Evolutionary conservation across 2,113 vertebrate species (phyloP).

Genomic region (Gambusia affinis): DNA sequence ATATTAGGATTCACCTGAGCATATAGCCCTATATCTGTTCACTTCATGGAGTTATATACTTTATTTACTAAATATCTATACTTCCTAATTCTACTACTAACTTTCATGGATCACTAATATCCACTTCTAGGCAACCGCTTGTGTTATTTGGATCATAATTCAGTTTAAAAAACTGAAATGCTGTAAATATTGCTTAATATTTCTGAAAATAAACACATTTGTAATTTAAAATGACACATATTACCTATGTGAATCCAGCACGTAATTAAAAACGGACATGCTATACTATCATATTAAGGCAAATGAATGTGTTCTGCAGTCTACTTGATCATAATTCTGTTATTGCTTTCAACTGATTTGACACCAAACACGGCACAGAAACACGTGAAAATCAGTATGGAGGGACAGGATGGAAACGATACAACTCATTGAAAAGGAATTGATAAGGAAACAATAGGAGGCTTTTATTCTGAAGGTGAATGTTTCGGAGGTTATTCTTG

Average conservation of each 20-base stretch:
- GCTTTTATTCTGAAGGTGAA: constrained; percentile 13
- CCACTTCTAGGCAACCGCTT: background rate
- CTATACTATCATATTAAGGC: background rate
- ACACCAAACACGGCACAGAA: constrained; percentile 59
- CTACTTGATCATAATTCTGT: constrained; percentile 11
- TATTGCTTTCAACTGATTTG: constrained; percentile 1
- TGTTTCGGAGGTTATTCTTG: constrained; percentile 25
- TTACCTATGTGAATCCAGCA: background rate
- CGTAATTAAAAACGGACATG: background rate
- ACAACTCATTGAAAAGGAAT: background rate
- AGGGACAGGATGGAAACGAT: constrained; percentile 6
- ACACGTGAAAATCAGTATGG: constrained; percentile 49
- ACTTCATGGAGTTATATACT: no score
- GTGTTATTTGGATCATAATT: background rate
- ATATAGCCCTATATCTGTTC: no score
- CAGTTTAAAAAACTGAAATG: background rate
- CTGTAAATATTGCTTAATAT: background rate
- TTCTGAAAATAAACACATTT: background rate
- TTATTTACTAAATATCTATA: no score
- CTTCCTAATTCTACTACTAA: no score
- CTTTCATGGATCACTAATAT: no score
- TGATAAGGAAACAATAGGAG: background rate
- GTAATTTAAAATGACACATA: background rate
- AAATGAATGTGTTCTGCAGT: background rate
- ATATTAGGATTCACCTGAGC: no score